phyloP scores from a whole-genome alignment of 2,888 invertebrate genomes.

The Aporophyla nigra region DNA sequence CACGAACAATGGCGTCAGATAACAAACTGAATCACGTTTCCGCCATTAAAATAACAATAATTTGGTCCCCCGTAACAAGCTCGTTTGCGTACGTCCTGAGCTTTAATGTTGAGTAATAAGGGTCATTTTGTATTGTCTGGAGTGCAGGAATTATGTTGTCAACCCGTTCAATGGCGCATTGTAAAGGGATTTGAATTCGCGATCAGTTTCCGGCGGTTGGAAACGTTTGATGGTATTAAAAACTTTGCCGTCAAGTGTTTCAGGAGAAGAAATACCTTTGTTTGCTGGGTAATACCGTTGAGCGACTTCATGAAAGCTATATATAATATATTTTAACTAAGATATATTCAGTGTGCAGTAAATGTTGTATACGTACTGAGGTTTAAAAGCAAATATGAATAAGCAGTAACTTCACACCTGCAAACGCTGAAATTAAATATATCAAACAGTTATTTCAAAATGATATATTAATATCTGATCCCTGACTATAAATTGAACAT shows the following conservation, averaged over 20 bases:
- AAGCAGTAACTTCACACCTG: neutral
- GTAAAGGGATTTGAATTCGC: slow-evolving; percentile 63
- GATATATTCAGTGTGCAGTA: neutral
- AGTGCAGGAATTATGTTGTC: slow-evolving; percentile 39
- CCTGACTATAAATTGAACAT: neutral
- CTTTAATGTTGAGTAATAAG: slow-evolving; percentile 38
- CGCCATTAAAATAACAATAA: slow-evolving; percentile 68
- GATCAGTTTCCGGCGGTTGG: slow-evolving; percentile 54
- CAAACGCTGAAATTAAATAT: slow-evolving; percentile 4
- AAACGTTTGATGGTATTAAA: slow-evolving; percentile 73
- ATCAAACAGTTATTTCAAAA: slow-evolving; percentile 18
- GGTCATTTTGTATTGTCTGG: slow-evolving; percentile 35
- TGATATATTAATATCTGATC: neutral
- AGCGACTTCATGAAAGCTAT: slow-evolving; percentile 6
- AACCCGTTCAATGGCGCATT: slow-evolving; percentile 64
- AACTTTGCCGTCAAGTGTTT: slow-evolving; percentile 66
- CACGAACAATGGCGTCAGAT: slow-evolving; percentile 49
- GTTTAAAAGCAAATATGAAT: slow-evolving; percentile 2
- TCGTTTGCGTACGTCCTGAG: slow-evolving; percentile 40
- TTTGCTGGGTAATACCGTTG: slow-evolving; percentile 13
- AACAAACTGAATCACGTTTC: slow-evolving; percentile 61
- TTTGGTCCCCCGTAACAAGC: slow-evolving; percentile 56
- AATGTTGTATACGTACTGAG: neutral
- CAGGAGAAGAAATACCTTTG: slow-evolving; percentile 42
- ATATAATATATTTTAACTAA: slow-evolving; percentile 6